Evolutionary conservation across 2,888 invertebrate species (phyloP).

Genomic region (Sminthurinus aureus): DNA sequence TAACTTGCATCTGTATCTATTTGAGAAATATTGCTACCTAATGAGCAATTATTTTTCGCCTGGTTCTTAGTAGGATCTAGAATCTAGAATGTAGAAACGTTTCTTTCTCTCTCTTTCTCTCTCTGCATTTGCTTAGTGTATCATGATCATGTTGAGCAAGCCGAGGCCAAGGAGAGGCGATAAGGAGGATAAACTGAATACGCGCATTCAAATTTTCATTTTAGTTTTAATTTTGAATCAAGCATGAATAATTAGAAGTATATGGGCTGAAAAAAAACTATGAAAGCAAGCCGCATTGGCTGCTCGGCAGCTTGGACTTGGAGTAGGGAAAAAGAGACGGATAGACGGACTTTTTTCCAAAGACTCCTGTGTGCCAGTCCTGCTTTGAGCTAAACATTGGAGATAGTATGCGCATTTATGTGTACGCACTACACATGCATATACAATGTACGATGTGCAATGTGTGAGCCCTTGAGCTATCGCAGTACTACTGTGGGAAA

Average conservation of each 20-base stretch:
- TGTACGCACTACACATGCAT: no score
- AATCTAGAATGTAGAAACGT: no score
- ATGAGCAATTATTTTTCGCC: constrained; percentile 17
- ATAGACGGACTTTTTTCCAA: not conserved
- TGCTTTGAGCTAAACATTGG: not conserved
- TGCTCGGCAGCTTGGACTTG: not conserved
- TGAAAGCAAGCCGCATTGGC: not conserved
- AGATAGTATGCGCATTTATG: no score
- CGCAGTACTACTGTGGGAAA: not conserved
- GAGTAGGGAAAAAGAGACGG: not conserved
- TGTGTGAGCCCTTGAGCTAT: not conserved
- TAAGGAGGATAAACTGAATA: no score
- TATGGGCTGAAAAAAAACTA: not conserved
- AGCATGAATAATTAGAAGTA: not conserved
- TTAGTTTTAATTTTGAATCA: constrained; percentile 10
- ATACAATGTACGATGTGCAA: no score
- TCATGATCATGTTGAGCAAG: no score
- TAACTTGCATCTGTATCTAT: not conserved
- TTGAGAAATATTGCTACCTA: not conserved
- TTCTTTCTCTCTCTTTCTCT: not conserved
- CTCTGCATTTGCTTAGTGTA: not conserved
- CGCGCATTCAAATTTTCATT: not conserved
- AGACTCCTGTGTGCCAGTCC: not conserved
- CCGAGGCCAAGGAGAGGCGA: no score
- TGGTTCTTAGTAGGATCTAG: not conserved